Conservation (phyloP, 2,888 invertebrate genomes). For the Mesochorus sp. region DNA sequence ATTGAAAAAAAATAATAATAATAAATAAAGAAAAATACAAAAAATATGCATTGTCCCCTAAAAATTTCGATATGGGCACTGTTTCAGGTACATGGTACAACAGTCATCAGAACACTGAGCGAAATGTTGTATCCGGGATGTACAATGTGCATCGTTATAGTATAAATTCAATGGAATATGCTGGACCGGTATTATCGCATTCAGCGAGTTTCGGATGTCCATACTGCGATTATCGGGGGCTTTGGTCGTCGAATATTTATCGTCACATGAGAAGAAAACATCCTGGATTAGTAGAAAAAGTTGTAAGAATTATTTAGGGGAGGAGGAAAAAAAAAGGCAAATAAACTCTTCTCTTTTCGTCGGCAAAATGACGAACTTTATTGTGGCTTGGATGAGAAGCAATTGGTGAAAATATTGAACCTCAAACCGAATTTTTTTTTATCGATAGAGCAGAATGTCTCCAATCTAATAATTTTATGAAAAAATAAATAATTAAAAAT, state of each 20-base stretch:
- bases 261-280: conserved; percentile 63
- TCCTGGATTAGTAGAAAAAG: conserved; percentile 40
- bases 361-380: neutral
- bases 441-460: too few species aligned
- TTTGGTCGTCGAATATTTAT: conserved; percentile 60
- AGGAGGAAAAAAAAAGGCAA: conserved; percentile 1
- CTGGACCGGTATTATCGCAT: conserved; percentile 62
- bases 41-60: neutral
- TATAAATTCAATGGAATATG: conserved; percentile 45
- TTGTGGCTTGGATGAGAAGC: neutral
- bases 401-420: too few species aligned
- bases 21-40: too few species aligned
- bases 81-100: conserved; percentile 49
- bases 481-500: too few species aligned
- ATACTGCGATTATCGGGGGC: conserved; percentile 62
- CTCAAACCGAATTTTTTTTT: too few species aligned
- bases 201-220: conserved; percentile 68
- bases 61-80: conserved; percentile 22
- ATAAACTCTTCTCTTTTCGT: neutral
- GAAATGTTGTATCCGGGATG: conserved; percentile 4
- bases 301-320: conserved; percentile 39
- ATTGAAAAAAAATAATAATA: too few species aligned
- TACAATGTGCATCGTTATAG: conserved; percentile 36
- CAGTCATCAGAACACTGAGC: neutral
- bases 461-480: too few species aligned